These are phyloP conservation scores for roundworm (Caenorhabditis elegans) DNA, from an alignment of 1,140 invertebrate genomes.

Conservation along the genomic window WBcel235 BX284602.5:7713001-7713500, in stretches of 20 bases:
- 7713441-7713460: constrained; percentile 20
- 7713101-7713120: constrained; percentile 37
- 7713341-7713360: constrained; percentile 37
- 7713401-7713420: constrained; percentile 24
- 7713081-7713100: constrained; percentile 40
- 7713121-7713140: constrained; percentile 41
- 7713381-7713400: constrained; percentile 40
- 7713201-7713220: constrained; percentile 35
- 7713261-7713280: constrained; percentile 37
- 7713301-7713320: too few relatives aligned
- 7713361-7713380: constrained; percentile 37
- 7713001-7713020: constrained; percentile 39
- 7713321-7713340: too few relatives aligned
- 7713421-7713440: not conserved
- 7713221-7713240: constrained; percentile 34
- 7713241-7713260: constrained; percentile 41
- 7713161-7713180: not conserved
- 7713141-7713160: not conserved
- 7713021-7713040: constrained; percentile 11
- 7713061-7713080: constrained; percentile 23
- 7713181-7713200: constrained; percentile 36
- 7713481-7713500: constrained; percentile 43
- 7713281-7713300: too few relatives aligned
- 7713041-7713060: constrained; percentile 25
- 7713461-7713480: constrained; percentile 37